Percentiles rank a stretch among this genome's conserved stretches.
Conservation (phyloP, 2,113 vertebrate species). For the Cyanistes caeruleus region DNA sequence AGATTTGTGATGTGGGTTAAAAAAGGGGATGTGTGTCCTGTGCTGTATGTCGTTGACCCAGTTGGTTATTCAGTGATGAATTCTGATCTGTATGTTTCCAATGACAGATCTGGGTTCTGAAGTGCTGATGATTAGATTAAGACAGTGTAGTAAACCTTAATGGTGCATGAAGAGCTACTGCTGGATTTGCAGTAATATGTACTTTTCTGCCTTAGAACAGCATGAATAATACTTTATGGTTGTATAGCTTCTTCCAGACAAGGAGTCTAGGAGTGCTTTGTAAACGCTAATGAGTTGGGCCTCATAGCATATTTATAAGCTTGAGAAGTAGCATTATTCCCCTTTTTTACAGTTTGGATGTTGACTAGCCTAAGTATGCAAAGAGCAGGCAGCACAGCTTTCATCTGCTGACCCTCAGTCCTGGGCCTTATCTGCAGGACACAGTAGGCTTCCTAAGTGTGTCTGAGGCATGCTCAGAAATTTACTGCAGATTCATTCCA, state of each 20-base stretch:
- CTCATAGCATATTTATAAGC: constrained; percentile 51
- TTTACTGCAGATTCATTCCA: neutral
- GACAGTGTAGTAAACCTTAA: constrained; percentile 54
- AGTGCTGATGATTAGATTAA: constrained; percentile 64
- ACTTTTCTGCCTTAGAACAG: constrained; percentile 56
- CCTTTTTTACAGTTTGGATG: neutral
- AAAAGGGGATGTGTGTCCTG: neutral
- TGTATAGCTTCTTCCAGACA: constrained; percentile 52
- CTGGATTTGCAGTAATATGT: constrained; percentile 54
- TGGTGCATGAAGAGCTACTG: constrained; percentile 54
- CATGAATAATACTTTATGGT: constrained; percentile 52
- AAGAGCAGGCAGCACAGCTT: neutral
- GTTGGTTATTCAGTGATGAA: constrained; percentile 40
- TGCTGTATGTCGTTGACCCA: neutral
- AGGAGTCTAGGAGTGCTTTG: constrained; percentile 43
- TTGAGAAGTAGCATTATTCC: constrained; percentile 14
- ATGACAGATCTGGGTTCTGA: constrained; percentile 62
- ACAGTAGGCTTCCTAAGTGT: neutral
- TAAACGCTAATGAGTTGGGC: constrained; percentile 55
- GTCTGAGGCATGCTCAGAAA: constrained; percentile 1
- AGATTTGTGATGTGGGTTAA: neutral
- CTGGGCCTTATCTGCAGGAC: neutral
- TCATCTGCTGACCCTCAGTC: neutral
- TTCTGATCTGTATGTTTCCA: neutral
- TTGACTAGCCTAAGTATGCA: neutral